Base-by-base conservation (phyloP, 1,140 invertebrate species). In the Andricus grossulariae region DNA sequence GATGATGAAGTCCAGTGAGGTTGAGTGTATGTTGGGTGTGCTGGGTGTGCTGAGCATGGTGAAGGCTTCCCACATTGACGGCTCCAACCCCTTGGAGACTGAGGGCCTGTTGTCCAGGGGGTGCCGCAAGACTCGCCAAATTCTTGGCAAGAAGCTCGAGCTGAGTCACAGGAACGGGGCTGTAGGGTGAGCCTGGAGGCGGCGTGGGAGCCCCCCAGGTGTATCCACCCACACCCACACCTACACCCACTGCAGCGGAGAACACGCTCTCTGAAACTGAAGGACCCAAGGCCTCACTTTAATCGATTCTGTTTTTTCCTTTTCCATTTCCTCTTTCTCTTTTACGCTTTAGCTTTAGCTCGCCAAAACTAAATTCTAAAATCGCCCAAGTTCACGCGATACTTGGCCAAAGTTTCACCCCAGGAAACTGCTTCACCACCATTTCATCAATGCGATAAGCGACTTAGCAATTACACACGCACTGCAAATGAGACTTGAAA, bases 251-350 rank as follows among this genome's bases (percentile, higher is more conserved):
- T 50, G 93, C 93, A 50, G 92, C 91, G 51, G 94, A 94, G 87
- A 94, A 94, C 83, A 94, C 87, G 80, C 94, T 94, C 90, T 95
- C 94, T 90, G 93, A 93, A 91, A 94, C 93, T 93, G 90, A 79
- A 89, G 83, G 80, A 82, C 76, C 76, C 80, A 16, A 25, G 71
- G 82, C 4, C 32, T 19, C 11, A 25, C 25, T 21, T 83, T 85
- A 82, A 81, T 83, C 80, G 80, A 83, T 57, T 52, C 71, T 71
- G 25, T 66, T 3, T 66, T 66, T 66, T 66, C 25, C 15, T 66
- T 16, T 66, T 66, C 21, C 21, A 13, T 16, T 16, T 66, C 25
- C 13, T 8, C 25, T 66, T 66, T 66, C 21, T 32, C 57, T 66
- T 19, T 7, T 45, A 1, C 39, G 39, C 11, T 32, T 12, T 3